A percentile compares a stretch with the other conserved stretches of the same genome.
phyloP scores from a whole-genome alignment of 1,140 invertebrate species.

The Calliphora vicina region DNA sequence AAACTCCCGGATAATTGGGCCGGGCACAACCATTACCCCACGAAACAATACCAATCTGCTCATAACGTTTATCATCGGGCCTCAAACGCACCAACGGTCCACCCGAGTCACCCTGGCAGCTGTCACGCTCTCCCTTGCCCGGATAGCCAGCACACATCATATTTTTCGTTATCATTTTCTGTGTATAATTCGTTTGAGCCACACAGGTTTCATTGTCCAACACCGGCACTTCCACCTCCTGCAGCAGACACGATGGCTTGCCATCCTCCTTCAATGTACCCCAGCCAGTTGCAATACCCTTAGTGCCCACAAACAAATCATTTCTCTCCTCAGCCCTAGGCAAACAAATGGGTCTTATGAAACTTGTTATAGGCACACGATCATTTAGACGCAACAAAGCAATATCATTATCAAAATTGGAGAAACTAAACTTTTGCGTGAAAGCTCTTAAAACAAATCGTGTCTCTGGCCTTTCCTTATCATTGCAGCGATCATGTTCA shows the following conservation, averaged over 20 bases:
- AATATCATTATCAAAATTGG: conserved; percentile 87
- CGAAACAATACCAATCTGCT: conserved; percentile 76
- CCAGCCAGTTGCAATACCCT: conserved; percentile 83
- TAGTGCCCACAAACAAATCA: conserved; percentile 69
- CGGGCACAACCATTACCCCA: conserved; percentile 77
- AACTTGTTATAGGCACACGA: conserved; percentile 75
- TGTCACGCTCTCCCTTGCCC: conserved; percentile 78
- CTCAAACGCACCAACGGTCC: conserved; percentile 82
- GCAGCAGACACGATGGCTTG: conserved; percentile 79
- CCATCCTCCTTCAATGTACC: conserved; percentile 83
- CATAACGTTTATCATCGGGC: conserved; percentile 77
- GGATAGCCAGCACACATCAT: conserved; percentile 87
- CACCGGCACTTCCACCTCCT: conserved; percentile 84
- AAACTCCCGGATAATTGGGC: conserved; percentile 79
- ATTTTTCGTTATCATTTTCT: conserved; percentile 82
- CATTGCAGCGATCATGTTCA: conserved; percentile 82
- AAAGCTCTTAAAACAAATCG: conserved; percentile 78
- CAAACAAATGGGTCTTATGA: conserved; percentile 81
- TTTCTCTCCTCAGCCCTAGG: conserved; percentile 70
- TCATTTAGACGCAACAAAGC: conserved; percentile 81
- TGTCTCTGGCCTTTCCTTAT: conserved; percentile 74
- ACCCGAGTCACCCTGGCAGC: conserved; percentile 92
- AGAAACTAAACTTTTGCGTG: conserved; percentile 79
- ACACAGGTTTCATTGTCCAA: conserved; percentile 78
- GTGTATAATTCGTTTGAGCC: conserved; percentile 79